A percentile compares a stretch with the other conserved stretches of the same genome.
Conservation (phyloP, 2,113 vertebrate species). For the Dinomys branickii region DNA sequence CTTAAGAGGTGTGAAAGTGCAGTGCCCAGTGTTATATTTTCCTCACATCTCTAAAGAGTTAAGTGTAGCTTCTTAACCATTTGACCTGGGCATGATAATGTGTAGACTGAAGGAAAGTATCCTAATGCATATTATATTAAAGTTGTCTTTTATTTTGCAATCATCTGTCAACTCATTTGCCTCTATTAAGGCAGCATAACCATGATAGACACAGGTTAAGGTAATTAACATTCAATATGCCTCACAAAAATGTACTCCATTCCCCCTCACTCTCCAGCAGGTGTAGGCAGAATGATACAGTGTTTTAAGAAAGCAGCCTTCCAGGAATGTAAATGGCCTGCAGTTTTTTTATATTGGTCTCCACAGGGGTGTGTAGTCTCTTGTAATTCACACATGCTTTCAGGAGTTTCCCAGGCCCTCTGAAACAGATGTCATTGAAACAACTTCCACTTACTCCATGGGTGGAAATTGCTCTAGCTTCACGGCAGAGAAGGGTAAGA, state of each 20-base stretch:
- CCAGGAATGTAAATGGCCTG: background rate
- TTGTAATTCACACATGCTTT: background rate
- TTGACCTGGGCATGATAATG: background rate
- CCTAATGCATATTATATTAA: slow-evolving; percentile 36
- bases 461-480: background rate
- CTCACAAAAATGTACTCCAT: background rate
- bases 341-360: background rate
- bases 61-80: background rate
- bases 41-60: background rate
- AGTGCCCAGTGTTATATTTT: background rate
- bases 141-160: slow-evolving; percentile 58
- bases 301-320: background rate
- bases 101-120: slow-evolving; percentile 13
- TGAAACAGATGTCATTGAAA: background rate
- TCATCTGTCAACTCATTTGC: slow-evolving; percentile 49
- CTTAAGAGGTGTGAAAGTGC: background rate
- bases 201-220: slow-evolving; percentile 30
- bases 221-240: slow-evolving; percentile 60
- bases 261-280: background rate
- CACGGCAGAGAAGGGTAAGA: background rate
- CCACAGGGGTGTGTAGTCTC: background rate
- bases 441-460: background rate
- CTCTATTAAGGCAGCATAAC: background rate
- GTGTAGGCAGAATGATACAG: background rate
- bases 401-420: background rate